Percentiles rank a stretch among this genome's conserved stretches.
These are phyloP conservation scores for Glaucidium brasilianum DNA, from an alignment of 2,113 vertebrate genomes.

Conservation along the genomic window DNA sequence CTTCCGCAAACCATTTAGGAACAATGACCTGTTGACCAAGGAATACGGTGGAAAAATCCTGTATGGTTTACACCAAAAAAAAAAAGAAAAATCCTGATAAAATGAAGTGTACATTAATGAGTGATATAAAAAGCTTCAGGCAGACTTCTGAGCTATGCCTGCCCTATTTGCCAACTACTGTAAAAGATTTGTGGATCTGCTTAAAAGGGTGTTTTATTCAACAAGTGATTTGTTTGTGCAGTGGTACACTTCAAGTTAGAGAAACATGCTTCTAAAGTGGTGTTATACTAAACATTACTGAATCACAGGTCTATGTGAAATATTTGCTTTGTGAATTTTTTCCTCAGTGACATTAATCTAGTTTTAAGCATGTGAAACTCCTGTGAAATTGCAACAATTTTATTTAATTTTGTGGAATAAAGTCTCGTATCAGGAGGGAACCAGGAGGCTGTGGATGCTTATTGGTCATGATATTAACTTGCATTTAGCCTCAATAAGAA, in stretches of 20 bases:
- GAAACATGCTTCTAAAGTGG: neutral
- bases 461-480: neutral
- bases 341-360: neutral
- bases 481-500: neutral
- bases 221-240: neutral
- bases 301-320: neutral
- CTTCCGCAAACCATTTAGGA: neutral
- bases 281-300: neutral
- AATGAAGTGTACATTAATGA: neutral
- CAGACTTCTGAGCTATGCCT: neutral
- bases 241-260: neutral
- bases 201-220: neutral
- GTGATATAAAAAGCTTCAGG: neutral
- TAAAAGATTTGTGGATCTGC: neutral
- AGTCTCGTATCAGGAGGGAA: neutral
- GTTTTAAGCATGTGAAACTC: neutral
- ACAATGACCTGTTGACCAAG: neutral
- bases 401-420: neutral
- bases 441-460: neutral
- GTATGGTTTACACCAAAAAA: neutral
- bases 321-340: neutral
- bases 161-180: neutral
- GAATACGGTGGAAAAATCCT: neutral
- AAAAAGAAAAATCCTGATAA: neutral
- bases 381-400: neutral